Evolutionary conservation across 2,113 vertebrate genomes (phyloP).

Genomic region (Malurus elegans): DNA sequence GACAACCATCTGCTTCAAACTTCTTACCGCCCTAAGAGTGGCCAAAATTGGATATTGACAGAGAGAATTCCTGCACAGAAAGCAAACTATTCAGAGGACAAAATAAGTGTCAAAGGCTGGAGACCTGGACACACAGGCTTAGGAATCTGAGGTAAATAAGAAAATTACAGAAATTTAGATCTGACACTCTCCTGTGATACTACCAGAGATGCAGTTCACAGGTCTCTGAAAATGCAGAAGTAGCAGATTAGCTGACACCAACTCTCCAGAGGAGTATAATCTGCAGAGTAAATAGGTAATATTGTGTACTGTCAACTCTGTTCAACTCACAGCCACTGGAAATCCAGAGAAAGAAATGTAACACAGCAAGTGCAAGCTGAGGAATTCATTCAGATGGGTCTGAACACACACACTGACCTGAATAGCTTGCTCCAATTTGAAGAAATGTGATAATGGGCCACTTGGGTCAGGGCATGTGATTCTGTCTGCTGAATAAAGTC

Average conservation of each 20-base stretch:
- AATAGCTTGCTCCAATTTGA: neutral
- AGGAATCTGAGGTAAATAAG: neutral
- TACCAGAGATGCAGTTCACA: neutral
- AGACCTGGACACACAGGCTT: neutral
- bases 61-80: conserved; percentile 3
- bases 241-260: neutral
- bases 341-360: neutral
- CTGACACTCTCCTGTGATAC: neutral
- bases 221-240: neutral
- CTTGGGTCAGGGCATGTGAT: neutral
- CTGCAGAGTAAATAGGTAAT: conserved; percentile 8
- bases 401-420: neutral
- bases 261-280: conserved; percentile 11
- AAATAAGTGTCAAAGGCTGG: neutral
- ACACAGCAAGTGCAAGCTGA: neutral
- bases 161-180: neutral
- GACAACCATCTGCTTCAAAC: conserved; percentile 29
- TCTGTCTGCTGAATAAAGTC: neutral
- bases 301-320: neutral
- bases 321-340: neutral
- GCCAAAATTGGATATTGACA: conserved; percentile 1
- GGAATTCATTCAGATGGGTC: neutral
- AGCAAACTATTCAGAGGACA: neutral
- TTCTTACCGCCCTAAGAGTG: neutral
- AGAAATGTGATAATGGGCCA: neutral